These are phyloP conservation scores for Iguana delicatissima DNA, from an alignment of 2,797 vertebrate species.

Conservation along the genomic window DNA sequence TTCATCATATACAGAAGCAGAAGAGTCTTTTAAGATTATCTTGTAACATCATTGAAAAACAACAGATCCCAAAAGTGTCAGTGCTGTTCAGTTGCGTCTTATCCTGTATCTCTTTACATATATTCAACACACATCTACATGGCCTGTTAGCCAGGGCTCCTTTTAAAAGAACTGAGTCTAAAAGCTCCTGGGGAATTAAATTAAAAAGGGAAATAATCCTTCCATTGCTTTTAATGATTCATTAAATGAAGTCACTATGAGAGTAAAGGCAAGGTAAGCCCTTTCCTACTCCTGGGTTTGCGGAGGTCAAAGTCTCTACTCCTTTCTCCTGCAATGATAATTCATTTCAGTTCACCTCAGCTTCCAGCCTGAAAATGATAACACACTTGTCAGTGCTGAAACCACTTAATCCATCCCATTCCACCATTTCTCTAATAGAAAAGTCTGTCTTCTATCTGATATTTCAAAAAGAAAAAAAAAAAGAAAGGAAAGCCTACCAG, in stretches of 20 bases:
- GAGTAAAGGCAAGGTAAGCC: neutral
- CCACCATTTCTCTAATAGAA: constrained; percentile 2
- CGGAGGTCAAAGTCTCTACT: neutral
- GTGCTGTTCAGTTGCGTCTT: neutral
- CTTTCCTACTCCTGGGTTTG: neutral
- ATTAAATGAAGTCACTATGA: neutral
- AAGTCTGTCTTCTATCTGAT: constrained; percentile 3
- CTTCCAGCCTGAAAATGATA: constrained; percentile 6
- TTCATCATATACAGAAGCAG: neutral
- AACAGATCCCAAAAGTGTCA: neutral
- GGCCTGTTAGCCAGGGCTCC: neutral
- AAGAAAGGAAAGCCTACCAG: neutral
- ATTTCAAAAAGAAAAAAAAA: constrained; percentile 25
- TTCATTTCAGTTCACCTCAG: constrained; percentile 30
- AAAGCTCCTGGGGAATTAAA: constrained; percentile 18
- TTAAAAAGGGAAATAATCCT: constrained; percentile 8
- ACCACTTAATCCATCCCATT: constrained; percentile 29
- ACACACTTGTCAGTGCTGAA: constrained; percentile 21
- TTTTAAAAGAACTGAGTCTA: constrained; percentile 10
- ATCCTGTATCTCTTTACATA: neutral
- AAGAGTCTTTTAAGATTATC: neutral
- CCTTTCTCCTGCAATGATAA: neutral
- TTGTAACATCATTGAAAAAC: neutral
- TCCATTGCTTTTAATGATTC: neutral
- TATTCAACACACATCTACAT: neutral